Evolutionary conservation across 2,888 invertebrate species (phyloP).

Genomic region (Trilocha varians): DNA sequence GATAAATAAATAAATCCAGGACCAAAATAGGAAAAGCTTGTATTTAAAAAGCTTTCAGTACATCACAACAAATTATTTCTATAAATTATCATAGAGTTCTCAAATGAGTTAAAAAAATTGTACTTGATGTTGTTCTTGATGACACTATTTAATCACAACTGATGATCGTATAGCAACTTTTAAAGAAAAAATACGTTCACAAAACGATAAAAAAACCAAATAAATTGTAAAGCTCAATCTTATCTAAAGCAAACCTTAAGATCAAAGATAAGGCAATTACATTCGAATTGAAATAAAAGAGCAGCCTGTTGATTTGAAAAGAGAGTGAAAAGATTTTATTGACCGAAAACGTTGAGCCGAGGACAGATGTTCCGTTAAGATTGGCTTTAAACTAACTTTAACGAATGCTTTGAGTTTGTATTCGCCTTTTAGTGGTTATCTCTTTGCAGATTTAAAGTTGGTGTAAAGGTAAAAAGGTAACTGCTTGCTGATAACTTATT

Average conservation of each 20-base stretch:
- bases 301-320: slow-evolving; percentile 61
- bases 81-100: too few relatives aligned
- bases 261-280: slow-evolving; percentile 38
- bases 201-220: neutral
- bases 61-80: too few relatives aligned
- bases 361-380: slow-evolving; percentile 52
- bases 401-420: neutral
- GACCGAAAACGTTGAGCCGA: slow-evolving; percentile 40
- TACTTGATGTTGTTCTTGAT: too few relatives aligned
- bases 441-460: neutral
- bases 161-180: too few relatives aligned
- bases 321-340: slow-evolving; percentile 57
- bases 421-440: neutral
- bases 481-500: too few relatives aligned
- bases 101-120: too few relatives aligned
- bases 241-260: neutral
- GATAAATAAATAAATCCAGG: too few relatives aligned
- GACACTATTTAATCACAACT: too few relatives aligned
- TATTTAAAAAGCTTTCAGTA: too few relatives aligned
- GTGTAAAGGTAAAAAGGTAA: slow-evolving; percentile 9
- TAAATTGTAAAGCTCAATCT: neutral
- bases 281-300: slow-evolving; percentile 55
- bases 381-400: slow-evolving; percentile 31
- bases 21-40: too few relatives aligned
- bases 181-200: too few relatives aligned